Conservation (phyloP, 2,113 vertebrate species). For the Thermophis baileyi region DNA sequence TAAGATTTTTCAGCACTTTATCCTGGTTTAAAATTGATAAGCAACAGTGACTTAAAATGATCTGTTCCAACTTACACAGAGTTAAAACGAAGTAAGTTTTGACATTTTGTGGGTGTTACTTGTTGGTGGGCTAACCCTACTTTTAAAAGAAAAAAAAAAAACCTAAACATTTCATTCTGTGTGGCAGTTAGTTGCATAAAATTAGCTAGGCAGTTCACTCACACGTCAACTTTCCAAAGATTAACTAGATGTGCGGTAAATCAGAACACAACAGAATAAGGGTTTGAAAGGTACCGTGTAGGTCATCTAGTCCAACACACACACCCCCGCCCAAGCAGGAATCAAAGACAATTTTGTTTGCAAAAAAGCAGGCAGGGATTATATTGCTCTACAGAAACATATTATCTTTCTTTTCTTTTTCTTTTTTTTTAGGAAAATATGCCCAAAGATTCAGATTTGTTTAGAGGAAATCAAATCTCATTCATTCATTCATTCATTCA, state of each 20-base stretch:
- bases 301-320: too few species aligned
- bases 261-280: too few species aligned
- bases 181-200: too few species aligned
- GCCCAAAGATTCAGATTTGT: background rate
- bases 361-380: too few species aligned
- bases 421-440: too few species aligned
- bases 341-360: background rate
- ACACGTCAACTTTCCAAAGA: background rate
- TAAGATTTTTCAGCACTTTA: background rate
- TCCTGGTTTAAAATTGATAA: background rate
- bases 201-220: background rate
- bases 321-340: background rate
- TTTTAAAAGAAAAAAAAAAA: too few species aligned
- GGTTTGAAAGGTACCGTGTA: too few species aligned
- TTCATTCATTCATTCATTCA: background rate
- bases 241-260: too few species aligned
- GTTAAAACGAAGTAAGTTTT: background rate
- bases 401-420: background rate
- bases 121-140: background rate
- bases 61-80: background rate
- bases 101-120: background rate
- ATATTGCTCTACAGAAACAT: background rate
- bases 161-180: background rate
- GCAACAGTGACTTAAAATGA: background rate
- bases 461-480: background rate